phyloP scores from a whole-genome alignment of 2,797 vertebrate species.

The Phalloptychus januarius region DNA sequence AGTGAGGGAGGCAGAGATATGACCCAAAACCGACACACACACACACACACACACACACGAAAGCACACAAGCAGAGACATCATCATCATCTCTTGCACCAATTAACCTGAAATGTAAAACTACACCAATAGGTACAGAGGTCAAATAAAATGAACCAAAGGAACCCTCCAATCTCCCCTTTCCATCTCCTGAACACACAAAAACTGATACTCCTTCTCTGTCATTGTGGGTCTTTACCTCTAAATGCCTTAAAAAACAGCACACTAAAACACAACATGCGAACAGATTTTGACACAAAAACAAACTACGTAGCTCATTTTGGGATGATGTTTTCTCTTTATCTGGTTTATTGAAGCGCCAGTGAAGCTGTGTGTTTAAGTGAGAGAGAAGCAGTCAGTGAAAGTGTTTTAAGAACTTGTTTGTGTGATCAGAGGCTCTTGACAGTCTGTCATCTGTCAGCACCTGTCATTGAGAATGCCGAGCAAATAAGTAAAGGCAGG shows the following conservation, averaged over 20 bases:
- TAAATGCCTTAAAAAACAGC: background rate
- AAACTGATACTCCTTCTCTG: slow-evolving; percentile 15
- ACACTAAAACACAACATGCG: background rate
- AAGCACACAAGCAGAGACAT: slow-evolving; percentile 33
- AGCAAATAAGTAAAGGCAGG: slow-evolving; percentile 66
- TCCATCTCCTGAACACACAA: slow-evolving; percentile 20
- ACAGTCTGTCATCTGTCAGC: slow-evolving; percentile 76
- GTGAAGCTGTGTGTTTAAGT: slow-evolving; percentile 28
- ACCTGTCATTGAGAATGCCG: slow-evolving; percentile 49
- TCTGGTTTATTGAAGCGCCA: background rate
- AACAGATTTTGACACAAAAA: background rate
- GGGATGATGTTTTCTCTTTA: background rate
- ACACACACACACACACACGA: slow-evolving; percentile 35
- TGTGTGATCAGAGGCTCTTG: slow-evolving; percentile 72
- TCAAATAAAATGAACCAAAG: slow-evolving; percentile 53
- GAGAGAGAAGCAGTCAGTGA: slow-evolving; percentile 48
- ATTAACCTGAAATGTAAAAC: slow-evolving; percentile 77
- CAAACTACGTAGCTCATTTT: background rate
- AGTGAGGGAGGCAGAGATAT: slow-evolving; percentile 57
- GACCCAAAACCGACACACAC: slow-evolving; percentile 36
- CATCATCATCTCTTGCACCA: slow-evolving; percentile 55
- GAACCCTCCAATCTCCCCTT: slow-evolving; percentile 20
- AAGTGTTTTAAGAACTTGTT: slow-evolving; percentile 61
- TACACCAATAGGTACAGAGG: slow-evolving; percentile 65
- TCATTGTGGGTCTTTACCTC: background rate